Evolutionary conservation across 1,140 invertebrate species (phyloP).

Genomic region (Heliconius nattereri): DNA sequence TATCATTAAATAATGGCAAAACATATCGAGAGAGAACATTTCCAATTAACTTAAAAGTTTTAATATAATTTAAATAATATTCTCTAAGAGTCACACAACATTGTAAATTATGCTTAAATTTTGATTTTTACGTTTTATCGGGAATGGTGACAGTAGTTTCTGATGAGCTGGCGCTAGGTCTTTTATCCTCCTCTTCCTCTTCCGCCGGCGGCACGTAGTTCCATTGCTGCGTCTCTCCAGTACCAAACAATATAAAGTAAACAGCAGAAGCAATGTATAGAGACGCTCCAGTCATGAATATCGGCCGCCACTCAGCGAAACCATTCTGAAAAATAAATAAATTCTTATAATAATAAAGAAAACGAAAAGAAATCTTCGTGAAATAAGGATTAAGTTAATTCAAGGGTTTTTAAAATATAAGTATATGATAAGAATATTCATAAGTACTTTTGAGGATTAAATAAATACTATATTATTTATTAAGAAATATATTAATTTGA

Average conservation of each 20-base stretch:
- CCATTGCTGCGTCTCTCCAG: slow-evolving; percentile 85
- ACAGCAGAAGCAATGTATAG: slow-evolving; percentile 86
- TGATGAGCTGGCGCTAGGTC: slow-evolving; percentile 53
- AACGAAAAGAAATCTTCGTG: too few species aligned
- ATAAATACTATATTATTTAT: too few species aligned
- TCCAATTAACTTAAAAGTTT: not conserved
- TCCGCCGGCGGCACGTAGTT: slow-evolving; percentile 74
- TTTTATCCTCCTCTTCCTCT: slow-evolving; percentile 60
- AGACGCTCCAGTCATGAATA: slow-evolving; percentile 88
- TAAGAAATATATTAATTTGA: too few species aligned
- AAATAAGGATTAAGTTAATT: too few species aligned
- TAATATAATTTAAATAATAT: not conserved
- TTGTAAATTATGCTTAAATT: not conserved
- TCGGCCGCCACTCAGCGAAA: slow-evolving; percentile 87
- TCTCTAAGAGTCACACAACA: not conserved
- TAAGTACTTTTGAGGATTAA: too few species aligned
- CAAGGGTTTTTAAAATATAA: too few species aligned
- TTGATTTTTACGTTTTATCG: slow-evolving; percentile 54
- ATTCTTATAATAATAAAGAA: too few species aligned
- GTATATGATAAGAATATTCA: too few species aligned
- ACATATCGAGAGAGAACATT: not conserved
- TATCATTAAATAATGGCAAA: slow-evolving; percentile 5
- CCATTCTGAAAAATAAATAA: slow-evolving; percentile 83
- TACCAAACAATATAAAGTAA: slow-evolving; percentile 86
- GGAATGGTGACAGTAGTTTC: slow-evolving; percentile 71